Percentiles rank a stretch among this genome's conserved stretches.
Evolutionary conservation across 2,113 vertebrate genomes (phyloP).

Genomic region (Glareola pratincola): DNA sequence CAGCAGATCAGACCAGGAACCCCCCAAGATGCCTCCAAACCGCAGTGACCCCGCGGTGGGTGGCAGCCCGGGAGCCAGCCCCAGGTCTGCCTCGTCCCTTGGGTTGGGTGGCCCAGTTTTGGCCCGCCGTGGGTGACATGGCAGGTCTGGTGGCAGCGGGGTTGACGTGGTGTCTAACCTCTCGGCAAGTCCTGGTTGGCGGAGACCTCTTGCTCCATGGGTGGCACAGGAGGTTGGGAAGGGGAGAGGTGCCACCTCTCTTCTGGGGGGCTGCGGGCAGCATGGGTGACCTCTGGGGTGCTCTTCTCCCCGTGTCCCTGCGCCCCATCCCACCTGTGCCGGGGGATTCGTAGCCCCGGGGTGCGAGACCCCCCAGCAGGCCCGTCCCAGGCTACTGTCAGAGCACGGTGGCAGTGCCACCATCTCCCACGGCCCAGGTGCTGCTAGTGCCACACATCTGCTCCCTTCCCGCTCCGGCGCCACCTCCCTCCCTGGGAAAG

Average conservation of each 20-base stretch:
- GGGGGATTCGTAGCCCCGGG: neutral
- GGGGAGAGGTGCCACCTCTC: neutral
- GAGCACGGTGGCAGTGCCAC: neutral
- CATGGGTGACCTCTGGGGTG: neutral
- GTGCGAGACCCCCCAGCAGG: neutral
- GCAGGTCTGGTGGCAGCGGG: neutral
- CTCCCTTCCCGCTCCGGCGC: accelerated
- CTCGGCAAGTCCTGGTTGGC: neutral
- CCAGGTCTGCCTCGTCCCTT: neutral
- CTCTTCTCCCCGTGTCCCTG: neutral
- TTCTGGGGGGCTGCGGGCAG: neutral
- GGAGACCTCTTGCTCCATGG: neutral
- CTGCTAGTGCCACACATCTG: neutral
- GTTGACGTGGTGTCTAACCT: neutral
- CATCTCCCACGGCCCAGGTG: neutral
- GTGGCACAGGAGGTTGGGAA: neutral
- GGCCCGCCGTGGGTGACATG: neutral
- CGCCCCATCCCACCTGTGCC: neutral
- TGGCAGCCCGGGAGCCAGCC: neutral
- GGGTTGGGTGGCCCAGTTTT: neutral
- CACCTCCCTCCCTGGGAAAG: slow-evolving; percentile 9
- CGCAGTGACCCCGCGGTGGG: accelerated
- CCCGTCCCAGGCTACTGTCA: accelerated
- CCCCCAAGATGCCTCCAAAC: neutral
- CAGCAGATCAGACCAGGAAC: slow-evolving; percentile 33